A percentile compares a stretch with the other conserved stretches of the same genome.
Evolutionary conservation across 2,888 invertebrate species (phyloP).

Genomic region (Hecatera dysodea): DNA sequence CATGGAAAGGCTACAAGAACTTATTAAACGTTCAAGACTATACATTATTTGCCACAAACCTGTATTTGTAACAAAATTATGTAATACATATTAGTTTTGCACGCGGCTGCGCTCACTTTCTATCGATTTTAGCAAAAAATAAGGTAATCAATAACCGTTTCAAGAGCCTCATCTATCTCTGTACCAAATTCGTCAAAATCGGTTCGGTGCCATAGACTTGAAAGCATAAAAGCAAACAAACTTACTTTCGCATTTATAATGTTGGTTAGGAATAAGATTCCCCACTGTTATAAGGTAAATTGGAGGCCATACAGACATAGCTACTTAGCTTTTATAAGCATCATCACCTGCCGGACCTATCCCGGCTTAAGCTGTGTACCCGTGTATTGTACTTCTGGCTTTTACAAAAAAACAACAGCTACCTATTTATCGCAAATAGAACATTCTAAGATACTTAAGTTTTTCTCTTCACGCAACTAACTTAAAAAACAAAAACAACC

Average conservation of each 20-base stretch:
- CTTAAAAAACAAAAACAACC: constrained; percentile 3
- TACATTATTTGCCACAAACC: background rate
- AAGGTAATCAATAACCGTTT: no score
- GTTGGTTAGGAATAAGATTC: no score
- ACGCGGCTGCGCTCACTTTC: no score
- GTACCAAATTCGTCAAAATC: no score
- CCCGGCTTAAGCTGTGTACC: background rate
- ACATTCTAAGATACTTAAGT: background rate
- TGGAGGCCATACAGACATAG: background rate
- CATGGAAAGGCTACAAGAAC: constrained; percentile 45
- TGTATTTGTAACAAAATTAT: background rate
- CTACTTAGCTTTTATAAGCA: background rate
- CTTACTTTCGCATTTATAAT: no score
- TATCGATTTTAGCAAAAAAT: no score
- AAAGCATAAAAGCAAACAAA: no score
- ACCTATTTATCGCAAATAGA: background rate
- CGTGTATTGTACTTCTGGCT: background rate
- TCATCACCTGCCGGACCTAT: background rate
- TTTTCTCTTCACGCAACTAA: background rate
- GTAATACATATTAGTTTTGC: background rate
- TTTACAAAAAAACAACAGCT: background rate
- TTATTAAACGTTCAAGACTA: constrained; percentile 24
- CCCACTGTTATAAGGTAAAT: background rate
- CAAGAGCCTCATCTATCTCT: no score
- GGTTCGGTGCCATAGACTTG: no score